A percentile compares a stretch with the other conserved stretches of the same genome.
phyloP scores from a whole-genome alignment of 2,113 vertebrate species.

The Proteles cristata region DNA sequence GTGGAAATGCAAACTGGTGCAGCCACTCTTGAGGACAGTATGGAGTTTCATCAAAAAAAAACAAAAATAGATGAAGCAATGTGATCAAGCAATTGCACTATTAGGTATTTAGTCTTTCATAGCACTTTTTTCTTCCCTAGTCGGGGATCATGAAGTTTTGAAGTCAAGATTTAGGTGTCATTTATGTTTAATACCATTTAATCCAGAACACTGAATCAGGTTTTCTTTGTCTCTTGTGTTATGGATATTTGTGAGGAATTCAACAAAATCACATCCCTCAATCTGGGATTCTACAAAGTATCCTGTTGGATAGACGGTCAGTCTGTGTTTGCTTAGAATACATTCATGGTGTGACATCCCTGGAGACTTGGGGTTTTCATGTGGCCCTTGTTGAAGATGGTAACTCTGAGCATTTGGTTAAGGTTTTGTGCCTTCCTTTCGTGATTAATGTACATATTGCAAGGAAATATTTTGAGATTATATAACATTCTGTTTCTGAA shows the following conservation, averaged over 20 bases:
- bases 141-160: not conserved
- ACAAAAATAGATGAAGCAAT: too few relatives aligned
- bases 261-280: not conserved
- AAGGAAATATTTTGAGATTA: not conserved
- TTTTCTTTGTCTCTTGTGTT: not conserved
- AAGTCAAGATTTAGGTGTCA: not conserved
- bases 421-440: not conserved
- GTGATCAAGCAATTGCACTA: too few relatives aligned
- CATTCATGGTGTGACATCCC: not conserved
- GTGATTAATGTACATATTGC: not conserved
- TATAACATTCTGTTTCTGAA: not conserved
- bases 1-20: too few relatives aligned
- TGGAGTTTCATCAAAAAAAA: too few relatives aligned
- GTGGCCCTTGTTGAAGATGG: not conserved
- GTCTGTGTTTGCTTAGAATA: not conserved
- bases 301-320: not conserved
- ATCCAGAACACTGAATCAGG: not conserved
- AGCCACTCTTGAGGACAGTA: too few relatives aligned
- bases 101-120: not conserved
- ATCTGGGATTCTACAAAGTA: not conserved
- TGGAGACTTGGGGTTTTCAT: not conserved
- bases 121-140: not conserved
- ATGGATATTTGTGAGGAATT: not conserved
- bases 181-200: not conserved
- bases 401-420: not conserved